Evolutionary conservation across 2,113 vertebrate genomes (phyloP).

Genomic region (Pelodiscus sinensis): DNA sequence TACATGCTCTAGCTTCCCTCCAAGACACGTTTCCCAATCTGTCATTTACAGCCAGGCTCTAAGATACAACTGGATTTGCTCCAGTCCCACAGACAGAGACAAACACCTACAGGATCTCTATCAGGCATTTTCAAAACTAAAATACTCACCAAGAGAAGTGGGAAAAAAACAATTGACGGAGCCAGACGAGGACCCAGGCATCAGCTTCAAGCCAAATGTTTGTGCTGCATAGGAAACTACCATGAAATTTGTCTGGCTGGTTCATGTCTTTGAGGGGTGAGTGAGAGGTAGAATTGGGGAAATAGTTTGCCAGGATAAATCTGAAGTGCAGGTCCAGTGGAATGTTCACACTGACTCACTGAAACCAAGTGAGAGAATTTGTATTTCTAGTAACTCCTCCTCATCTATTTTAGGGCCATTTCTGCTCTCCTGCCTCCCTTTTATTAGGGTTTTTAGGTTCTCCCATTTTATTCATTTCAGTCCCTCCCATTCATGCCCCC

Average conservation of each 20-base stretch:
- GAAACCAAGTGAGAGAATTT: not conserved
- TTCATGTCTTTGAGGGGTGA: not conserved
- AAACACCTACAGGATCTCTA: too few species aligned
- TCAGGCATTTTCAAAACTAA: too few species aligned
- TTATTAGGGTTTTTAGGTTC: not conserved
- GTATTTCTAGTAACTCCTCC: not conserved
- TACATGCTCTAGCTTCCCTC: too few species aligned
- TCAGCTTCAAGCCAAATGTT: not conserved
- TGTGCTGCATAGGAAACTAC: not conserved
- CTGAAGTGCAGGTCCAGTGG: not conserved
- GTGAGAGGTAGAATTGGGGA: not conserved
- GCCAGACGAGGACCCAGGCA: too few species aligned
- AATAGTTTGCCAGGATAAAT: not conserved
- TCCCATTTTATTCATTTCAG: not conserved
- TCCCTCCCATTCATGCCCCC: not conserved
- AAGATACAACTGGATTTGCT: too few species aligned
- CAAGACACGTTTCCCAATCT: too few species aligned
- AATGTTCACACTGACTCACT: not conserved
- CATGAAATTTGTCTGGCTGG: not conserved
- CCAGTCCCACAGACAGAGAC: too few species aligned
- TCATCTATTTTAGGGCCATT: not conserved
- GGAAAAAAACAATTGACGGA: too few species aligned
- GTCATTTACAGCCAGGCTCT: too few species aligned
- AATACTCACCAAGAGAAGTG: too few species aligned
- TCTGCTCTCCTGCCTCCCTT: not conserved